Conservation (phyloP, 2,888 invertebrate species). For the Amblyjoppa fuscipennis region DNA sequence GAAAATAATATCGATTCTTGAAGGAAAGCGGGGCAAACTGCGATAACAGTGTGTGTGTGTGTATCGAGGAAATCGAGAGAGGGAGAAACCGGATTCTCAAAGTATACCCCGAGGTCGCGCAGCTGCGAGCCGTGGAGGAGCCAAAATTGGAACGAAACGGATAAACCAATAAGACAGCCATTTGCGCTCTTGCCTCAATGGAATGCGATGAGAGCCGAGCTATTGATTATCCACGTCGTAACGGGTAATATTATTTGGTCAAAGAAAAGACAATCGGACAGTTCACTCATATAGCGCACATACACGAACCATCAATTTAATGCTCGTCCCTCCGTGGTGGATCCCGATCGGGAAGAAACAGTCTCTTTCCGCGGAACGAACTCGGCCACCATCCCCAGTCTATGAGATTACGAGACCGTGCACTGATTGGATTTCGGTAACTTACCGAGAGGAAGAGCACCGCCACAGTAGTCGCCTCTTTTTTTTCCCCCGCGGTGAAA, state of each 20-base stretch:
- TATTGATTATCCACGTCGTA: conserved; percentile 69
- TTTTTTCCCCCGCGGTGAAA: conserved; percentile 3
- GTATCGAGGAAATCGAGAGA: conserved; percentile 41
- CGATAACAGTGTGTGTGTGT: conserved; percentile 58
- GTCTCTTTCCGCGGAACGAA: conserved; percentile 6
- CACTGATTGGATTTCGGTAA: conserved; percentile 53
- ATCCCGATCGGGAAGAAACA: conserved; percentile 18
- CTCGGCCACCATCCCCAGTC: conserved; percentile 7
- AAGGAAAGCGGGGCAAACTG: conserved; percentile 74
- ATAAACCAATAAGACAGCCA: conserved; percentile 81
- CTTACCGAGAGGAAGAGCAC: conserved; percentile 35
- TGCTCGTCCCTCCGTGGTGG: not conserved
- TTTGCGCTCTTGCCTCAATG: conserved; percentile 69
- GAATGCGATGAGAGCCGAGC: conserved; percentile 50
- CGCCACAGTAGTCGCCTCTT: not conserved
- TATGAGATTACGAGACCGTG: conserved; percentile 15
- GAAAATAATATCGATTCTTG: conserved; percentile 78
- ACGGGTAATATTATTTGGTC: conserved; percentile 51
- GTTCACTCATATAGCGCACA: not conserved
- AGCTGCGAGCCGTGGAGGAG: not conserved
- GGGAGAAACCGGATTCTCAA: conserved; percentile 16
- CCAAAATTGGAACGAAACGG: conserved; percentile 69
- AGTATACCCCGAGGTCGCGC: conserved; percentile 20
- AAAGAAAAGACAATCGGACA: conserved; percentile 31
- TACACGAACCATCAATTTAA: not conserved